These are phyloP conservation scores for Achlya flavicornis DNA, from an alignment of 2,888 invertebrate species.

Conservation along the genomic window DNA sequence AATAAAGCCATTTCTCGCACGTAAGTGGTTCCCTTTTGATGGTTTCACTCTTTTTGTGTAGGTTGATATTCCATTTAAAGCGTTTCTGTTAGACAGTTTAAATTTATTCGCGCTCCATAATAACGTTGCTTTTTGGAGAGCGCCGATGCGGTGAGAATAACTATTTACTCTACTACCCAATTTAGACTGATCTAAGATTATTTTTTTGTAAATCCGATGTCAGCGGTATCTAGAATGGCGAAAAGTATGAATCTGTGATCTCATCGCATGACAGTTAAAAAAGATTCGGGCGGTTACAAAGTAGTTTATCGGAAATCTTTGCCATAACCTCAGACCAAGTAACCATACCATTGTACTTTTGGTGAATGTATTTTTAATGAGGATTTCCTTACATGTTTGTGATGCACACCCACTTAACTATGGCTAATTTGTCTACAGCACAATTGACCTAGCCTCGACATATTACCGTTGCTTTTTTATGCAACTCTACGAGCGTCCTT, in stretches of 20 bases:
- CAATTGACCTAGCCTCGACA: conserved; percentile 2
- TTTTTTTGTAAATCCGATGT: neutral
- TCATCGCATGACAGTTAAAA: neutral
- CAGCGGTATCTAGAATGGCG: neutral
- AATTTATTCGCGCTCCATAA: conserved; percentile 41
- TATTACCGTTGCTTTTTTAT: conserved; percentile 3
- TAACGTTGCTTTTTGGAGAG: conserved; percentile 36
- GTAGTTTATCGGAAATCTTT: neutral
- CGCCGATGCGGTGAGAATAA: conserved; percentile 34
- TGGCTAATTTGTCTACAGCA: conserved; percentile 1
- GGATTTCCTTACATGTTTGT: neutral
- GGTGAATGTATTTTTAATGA: neutral
- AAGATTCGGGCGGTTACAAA: neutral
- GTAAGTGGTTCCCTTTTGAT: conserved; percentile 17
- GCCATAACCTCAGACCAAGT: neutral
- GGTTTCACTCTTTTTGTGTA: conserved; percentile 17
- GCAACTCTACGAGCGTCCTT: conserved; percentile 3
- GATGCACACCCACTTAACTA: conserved; percentile 1
- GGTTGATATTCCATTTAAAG: conserved; percentile 32
- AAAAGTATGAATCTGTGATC: conserved; percentile 6
- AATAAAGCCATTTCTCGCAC: conserved; percentile 15
- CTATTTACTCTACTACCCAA: conserved; percentile 28
- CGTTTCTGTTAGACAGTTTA: conserved; percentile 35
- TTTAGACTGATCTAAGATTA: neutral
- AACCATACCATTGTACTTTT: neutral